Conservation (phyloP, 1,140 invertebrate genomes). For the Microplitis demolitor region DNA sequence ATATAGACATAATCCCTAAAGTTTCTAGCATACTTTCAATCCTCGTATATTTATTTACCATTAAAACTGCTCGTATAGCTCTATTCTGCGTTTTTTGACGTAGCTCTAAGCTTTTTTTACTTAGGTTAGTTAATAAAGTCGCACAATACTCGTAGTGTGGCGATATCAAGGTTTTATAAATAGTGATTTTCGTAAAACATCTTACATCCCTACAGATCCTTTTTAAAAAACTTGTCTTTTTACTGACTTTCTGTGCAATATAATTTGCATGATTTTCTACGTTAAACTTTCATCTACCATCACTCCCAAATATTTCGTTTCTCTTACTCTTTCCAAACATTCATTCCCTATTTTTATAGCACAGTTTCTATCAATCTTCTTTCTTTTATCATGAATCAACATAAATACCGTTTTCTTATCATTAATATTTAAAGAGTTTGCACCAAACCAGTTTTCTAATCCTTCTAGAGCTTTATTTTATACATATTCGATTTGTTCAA, state of each 20-base stretch:
- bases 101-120: background rate
- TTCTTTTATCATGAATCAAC: too few species aligned
- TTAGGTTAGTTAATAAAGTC: background rate
- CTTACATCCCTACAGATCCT: background rate
- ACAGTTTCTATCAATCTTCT: too few species aligned
- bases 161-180: constrained; percentile 5
- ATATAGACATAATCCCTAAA: background rate
- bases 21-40: background rate
- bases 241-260: too few species aligned
- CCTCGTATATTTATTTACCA: background rate
- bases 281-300: too few species aligned
- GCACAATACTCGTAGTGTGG: constrained; percentile 1
- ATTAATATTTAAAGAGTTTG: too few species aligned
- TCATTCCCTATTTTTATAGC: too few species aligned
- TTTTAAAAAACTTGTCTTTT: background rate
- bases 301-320: too few species aligned
- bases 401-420: background rate
- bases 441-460: too few species aligned
- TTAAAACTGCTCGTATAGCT: background rate
- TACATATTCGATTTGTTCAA: background rate
- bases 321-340: too few species aligned
- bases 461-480: background rate
- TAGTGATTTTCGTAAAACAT: background rate
- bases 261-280: too few species aligned
- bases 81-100: constrained; percentile 3